Percentiles rank a stretch among this genome's conserved stretches.
phyloP scores from a whole-genome alignment of 2,797 vertebrate species.

The Sebastes cheni region DNA sequence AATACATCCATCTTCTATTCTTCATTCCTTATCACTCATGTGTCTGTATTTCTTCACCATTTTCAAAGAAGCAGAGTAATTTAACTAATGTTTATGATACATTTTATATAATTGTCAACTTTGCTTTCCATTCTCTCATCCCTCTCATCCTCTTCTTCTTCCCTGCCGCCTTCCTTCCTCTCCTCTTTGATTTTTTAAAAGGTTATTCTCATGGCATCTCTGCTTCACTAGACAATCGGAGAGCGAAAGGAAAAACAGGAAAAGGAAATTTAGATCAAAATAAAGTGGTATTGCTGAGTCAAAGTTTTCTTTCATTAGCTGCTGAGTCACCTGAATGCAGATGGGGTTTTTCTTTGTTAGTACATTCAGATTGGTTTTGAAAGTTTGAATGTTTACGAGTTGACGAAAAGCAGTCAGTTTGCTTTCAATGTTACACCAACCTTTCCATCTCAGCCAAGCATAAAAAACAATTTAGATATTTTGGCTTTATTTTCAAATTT shows the following conservation, averaged over 20 bases:
- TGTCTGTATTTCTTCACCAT: neutral
- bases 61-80: too few relatives aligned
- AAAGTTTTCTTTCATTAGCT: neutral
- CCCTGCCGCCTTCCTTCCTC: neutral
- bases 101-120: neutral
- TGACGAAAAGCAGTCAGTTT: neutral
- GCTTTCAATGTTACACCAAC: too few relatives aligned
- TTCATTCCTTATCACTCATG: neutral
- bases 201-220: slow-evolving; percentile 7
- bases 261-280: neutral
- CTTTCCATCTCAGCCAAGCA: neutral
- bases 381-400: neutral
- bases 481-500: neutral
- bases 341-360: too few relatives aligned
- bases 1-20: neutral
- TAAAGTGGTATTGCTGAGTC: neutral
- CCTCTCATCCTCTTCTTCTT: neutral
- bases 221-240: neutral
- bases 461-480: neutral
- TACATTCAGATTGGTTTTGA: neutral
- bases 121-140: neutral
- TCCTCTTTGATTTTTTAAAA: slow-evolving; percentile 11
- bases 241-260: slow-evolving; percentile 14
- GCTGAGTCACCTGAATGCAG: neutral
- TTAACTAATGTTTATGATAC: too few relatives aligned